A percentile compares a stretch with the other conserved stretches of the same genome.
Evolutionary conservation across 1,140 invertebrate species (phyloP).

Genomic region (Hypsibius dujardini): DNA sequence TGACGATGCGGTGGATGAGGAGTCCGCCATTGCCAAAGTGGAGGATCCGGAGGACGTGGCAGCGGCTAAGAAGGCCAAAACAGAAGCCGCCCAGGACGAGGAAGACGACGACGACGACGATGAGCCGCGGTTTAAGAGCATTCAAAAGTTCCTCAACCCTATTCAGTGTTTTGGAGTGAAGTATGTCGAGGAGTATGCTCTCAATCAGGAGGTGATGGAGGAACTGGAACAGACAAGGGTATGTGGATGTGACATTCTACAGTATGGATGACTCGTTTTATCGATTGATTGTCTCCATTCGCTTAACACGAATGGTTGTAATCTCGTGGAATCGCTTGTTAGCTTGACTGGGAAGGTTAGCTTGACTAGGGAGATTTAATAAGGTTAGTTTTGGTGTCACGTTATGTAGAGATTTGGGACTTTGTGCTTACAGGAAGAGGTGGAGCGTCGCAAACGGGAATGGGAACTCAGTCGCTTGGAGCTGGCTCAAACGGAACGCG

Average conservation of each 20-base stretch:
- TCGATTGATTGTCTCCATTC: constrained; percentile 15
- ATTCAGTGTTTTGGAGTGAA: constrained; percentile 83
- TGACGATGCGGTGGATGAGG: constrained; percentile 16
- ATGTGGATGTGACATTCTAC: constrained; percentile 14
- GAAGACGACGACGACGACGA: constrained; percentile 45
- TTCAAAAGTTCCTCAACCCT: constrained; percentile 67
- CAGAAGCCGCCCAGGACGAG: constrained; percentile 64
- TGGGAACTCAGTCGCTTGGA: constrained; percentile 74
- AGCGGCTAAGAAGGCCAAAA: constrained; percentile 69
- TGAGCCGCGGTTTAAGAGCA: constrained; percentile 54
- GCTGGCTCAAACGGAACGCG: constrained; percentile 38
- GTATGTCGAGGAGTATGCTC: constrained; percentile 60
- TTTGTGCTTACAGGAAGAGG: constrained; percentile 41
- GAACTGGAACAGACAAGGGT: constrained; percentile 68
- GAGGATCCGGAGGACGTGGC: constrained; percentile 86
- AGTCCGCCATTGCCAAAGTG: constrained; percentile 58
- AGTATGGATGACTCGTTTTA: constrained; percentile 17
- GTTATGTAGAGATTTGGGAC: not conserved
- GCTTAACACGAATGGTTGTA: constrained; percentile 15
- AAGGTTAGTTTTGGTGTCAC: not conserved
- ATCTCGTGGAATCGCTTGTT: not conserved
- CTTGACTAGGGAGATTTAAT: too few species aligned
- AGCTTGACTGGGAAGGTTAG: constrained; percentile 8
- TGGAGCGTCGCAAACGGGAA: constrained; percentile 73
- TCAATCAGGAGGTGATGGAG: constrained; percentile 64